Percentiles rank a stretch among this genome's conserved stretches.
Conservation (phyloP, 2,113 vertebrate genomes). For the Plectropomus leopardus region DNA sequence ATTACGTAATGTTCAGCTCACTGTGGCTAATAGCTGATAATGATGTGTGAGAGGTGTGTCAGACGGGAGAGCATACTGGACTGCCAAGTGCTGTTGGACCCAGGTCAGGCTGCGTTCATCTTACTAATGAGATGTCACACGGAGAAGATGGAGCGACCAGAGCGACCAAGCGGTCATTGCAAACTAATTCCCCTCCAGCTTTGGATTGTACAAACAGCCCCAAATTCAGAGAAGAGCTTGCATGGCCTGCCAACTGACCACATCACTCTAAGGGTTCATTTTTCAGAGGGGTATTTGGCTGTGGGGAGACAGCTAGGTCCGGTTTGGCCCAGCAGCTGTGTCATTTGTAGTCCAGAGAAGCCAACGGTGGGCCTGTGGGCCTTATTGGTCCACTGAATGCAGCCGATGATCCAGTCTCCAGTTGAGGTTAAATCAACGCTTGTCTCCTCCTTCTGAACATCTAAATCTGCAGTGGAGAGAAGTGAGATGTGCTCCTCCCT, state of each 20-base stretch:
- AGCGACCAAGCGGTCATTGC: constrained; percentile 74
- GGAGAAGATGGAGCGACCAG: constrained; percentile 78
- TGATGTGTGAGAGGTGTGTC: constrained; percentile 85
- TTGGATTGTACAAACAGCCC: constrained; percentile 70
- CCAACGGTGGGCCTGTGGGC: constrained; percentile 37
- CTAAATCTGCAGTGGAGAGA: constrained; percentile 74
- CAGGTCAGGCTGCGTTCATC: constrained; percentile 81
- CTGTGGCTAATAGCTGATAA: constrained; percentile 84
- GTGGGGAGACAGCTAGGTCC: constrained; percentile 45
- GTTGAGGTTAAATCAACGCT: constrained; percentile 78
- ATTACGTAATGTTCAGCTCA: constrained; percentile 79
- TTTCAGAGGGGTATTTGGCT: constrained; percentile 75
- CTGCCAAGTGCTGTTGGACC: constrained; percentile 83
- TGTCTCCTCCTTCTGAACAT: constrained; percentile 80
- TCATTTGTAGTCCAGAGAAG: constrained; percentile 53
- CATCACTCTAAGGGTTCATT: constrained; percentile 78
- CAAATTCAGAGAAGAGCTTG: constrained; percentile 69
- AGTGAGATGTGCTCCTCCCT: constrained; percentile 75
- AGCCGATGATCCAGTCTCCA: constrained; percentile 66
- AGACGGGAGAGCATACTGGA: constrained; percentile 67
- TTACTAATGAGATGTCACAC: constrained; percentile 85
- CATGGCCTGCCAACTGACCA: constrained; percentile 77
- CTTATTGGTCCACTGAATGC: constrained; percentile 48
- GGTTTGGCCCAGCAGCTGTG: constrained; percentile 46
- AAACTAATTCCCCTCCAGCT: constrained; percentile 74